Evolutionary conservation across 1,140 invertebrate species (phyloP), one percentile per base, ranked within the genome.

Genomic region (Pentalonia nigronervosa): DNA sequence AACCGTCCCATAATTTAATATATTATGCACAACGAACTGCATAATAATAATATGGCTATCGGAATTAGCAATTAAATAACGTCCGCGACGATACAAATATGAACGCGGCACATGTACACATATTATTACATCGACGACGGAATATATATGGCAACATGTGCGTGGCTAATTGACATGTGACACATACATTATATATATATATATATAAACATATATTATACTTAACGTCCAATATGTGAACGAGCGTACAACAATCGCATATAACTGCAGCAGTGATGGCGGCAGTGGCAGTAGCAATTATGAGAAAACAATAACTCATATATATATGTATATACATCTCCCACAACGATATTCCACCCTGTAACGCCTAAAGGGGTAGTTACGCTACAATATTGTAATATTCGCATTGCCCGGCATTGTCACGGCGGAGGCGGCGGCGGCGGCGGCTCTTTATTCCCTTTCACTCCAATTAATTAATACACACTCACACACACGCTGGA

Each of bases 221-320:
- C 23, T 50, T 20, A 11, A 47, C 48, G 34, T 93, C 34, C 81
- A 86, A 53, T 84, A 41, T 83, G 91, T 41, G 47, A 21, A 0
- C 67, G 20, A 9, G 41, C 90, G 45, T 67, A n/a, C n/a, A 67
- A 67, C 30, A 67, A 67, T 67, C 67, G 30, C n/a, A 7, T 36
- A 36, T 8, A 20, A 25, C 30, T 48, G 36, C 47, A 1, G 48
- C 41, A 60, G 23, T 60, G 56, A 60, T 53, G 53, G 11, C 53
- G 21, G 48, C 48, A 50, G 48, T 41, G 36, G 89, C 50, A 34
- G 34, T 50, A 67, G 81, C 91, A 93, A 93, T 93, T 93, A 93
- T 34, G 81, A 93, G 91, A 93, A 93, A 93, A 93, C 91, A 93
- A 93, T 93, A 84, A 92, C 76, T 92, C 90, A 81, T 45, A 76